These are phyloP conservation scores for Hipparchia semele DNA, from an alignment of 2,888 invertebrate species.

Conservation along the genomic window DNA sequence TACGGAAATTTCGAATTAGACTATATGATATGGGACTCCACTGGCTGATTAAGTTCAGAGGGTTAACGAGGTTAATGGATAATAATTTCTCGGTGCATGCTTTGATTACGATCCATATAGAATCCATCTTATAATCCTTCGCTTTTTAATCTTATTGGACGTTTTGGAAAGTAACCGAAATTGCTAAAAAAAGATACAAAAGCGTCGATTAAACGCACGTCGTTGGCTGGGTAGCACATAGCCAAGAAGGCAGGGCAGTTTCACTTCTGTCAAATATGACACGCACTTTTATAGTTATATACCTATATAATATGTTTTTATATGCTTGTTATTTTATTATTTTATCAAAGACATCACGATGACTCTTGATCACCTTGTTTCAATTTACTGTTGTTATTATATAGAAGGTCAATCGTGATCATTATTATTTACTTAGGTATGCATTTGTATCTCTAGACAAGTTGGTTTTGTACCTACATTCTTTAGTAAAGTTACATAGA, in stretches of 20 bases:
- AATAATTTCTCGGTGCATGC: background rate
- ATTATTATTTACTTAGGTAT: background rate
- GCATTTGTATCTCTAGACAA: background rate
- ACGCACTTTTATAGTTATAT: too few relatives aligned
- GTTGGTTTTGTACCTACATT: background rate
- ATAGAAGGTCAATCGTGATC: conserved; percentile 1
- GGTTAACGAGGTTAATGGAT: conserved; percentile 12
- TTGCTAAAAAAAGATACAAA: too few relatives aligned
- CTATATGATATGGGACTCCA: background rate
- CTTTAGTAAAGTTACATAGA: background rate
- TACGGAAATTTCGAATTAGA: too few relatives aligned
- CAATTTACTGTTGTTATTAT: background rate
- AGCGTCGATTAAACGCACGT: too few relatives aligned
- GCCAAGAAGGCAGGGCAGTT: too few relatives aligned
- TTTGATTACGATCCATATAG: too few relatives aligned
- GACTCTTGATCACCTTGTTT: background rate
- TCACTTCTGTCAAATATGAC: too few relatives aligned
- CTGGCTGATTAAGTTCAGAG: background rate
- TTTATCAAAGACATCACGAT: background rate
- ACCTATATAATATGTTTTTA: too few relatives aligned
- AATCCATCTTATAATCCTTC: too few relatives aligned
- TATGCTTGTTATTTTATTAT: background rate
- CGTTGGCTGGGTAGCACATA: too few relatives aligned
- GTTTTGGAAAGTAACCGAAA: too few relatives aligned
- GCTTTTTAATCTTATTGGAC: too few relatives aligned